Base-by-base conservation (phyloP, 2,113 vertebrate species). In the Psittacus erithacus region DNA sequence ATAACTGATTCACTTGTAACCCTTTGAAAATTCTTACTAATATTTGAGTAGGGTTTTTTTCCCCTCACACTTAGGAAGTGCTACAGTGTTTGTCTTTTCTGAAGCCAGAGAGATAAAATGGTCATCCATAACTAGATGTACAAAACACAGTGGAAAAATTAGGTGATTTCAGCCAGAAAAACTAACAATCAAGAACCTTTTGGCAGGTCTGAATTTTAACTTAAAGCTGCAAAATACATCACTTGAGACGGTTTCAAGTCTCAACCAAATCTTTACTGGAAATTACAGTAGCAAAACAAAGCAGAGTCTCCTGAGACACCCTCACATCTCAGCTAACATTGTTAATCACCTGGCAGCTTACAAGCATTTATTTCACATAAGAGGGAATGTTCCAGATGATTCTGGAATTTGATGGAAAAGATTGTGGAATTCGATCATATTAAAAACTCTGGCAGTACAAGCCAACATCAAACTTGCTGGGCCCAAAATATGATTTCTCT, bases 141-240 rank as follows among this genome's bases (percentile, higher is more conserved):
- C 91, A 96, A 95, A 95, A 49, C 86, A 79, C 79, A 84, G 71
- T 88, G 84, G 90, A 95, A 95, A 92, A 93, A 93, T 80, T 38
- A 92, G 67, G 90, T 82, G 41, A 41, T 77, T 97, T 82, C 91
- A 93, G 92, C 92, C 92, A 94, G 94, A 88, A 96, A 96, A 93
- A 93, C 82, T 84, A 96, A 94, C 90, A 95, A 96, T 97, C 95
- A 88, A 81, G 90, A 91, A 79, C 39, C 35, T 92, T 91, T 94
- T 96, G 96, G 96, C 95, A 96, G 73, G 83, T 92, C 84, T 95
- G 94, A 96, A 91, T 93, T 96, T 97, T 93, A 97, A 96, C 92
- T 96, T 96, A 97, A 97, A 97, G 95, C 95, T 97, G 89, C 93
- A 97, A 96, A 97, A 96, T 95, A 86, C 95, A 97, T 97, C 95